Percentiles rank a stretch among this genome's conserved stretches.
phyloP scores from a whole-genome alignment of 2,888 invertebrate genomes.

The Xanthorhoe spadicearia region DNA sequence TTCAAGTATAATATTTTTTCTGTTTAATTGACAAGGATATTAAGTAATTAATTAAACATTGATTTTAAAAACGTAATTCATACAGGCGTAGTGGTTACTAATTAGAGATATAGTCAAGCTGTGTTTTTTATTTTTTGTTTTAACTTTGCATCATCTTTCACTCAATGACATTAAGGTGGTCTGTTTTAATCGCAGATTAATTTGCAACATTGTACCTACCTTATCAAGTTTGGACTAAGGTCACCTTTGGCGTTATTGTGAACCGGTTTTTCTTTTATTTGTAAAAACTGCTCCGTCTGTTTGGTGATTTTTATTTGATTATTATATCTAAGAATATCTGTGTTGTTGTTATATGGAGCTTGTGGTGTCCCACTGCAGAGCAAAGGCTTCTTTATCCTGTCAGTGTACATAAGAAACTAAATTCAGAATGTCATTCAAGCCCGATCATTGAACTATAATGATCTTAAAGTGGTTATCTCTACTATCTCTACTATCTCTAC shows the following conservation, averaged over 20 bases:
- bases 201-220: slow-evolving; percentile 19
- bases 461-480: no score
- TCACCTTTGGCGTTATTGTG: slow-evolving; percentile 17
- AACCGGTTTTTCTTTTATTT: slow-evolving; percentile 8
- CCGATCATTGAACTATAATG: background rate
- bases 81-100: no score
- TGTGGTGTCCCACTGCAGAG: no score
- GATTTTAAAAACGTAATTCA: no score
- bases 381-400: no score
- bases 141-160: background rate
- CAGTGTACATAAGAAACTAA: no score
- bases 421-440: background rate
- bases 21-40: no score
- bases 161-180: slow-evolving; percentile 13
- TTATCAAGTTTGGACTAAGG: slow-evolving; percentile 14
- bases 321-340: no score
- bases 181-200: slow-evolving; percentile 9
- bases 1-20: no score
- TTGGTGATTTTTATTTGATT: background rate
- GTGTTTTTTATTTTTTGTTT: background rate
- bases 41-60: no score
- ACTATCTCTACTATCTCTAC: no score
- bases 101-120: background rate
- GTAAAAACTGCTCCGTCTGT: background rate
- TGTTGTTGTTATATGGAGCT: no score